Base-by-base conservation (phyloP, 2,888 invertebrate species). In the Trissolcus japonicus region DNA sequence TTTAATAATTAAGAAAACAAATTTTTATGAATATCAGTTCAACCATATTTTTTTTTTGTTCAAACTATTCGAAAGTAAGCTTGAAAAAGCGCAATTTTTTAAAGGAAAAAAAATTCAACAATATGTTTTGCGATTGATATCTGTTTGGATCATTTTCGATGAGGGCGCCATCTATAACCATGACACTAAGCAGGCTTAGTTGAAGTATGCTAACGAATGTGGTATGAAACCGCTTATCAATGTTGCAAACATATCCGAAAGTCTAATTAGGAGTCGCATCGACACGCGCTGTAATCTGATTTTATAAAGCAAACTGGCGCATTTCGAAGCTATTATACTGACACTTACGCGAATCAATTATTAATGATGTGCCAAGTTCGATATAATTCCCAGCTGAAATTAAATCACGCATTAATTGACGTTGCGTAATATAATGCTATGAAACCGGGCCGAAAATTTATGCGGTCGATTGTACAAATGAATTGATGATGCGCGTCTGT, bases 281-380 rank as follows among this genome's bases (percentile, higher is more conserved):
- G 68, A 67, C 59, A 50, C 53, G 54, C 68, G 16, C 48, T 63
- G 63, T 68, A 75, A 75, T 68, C 59, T 59, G 59, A 75, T 62
- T 75, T 68, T 75, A 66, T 59, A 75, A 68, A 68, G 63, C 41
- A 75, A 68, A 62, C 62, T 50, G 54, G 46, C 50, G 75, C 59
- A 7, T 74, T 63, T 63, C 63, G 6, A 61, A 25, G 48, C 62
- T 68, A 68, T 75, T 63, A n/a, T n/a, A 75, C 67, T 59, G 75
- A 75, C 75, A 68, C 68, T 63, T 68, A 54, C 54, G 63, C 35
- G 35, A 63, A 75, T 68, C 68, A 75, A 75, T 75, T 75, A 75
- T 68, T 75, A 75, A 68, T 63, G 75, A 68, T 62, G 59, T 63
- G 68, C 63, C 68, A 59, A 50, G 68, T 63, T 50, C 54, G 41